A percentile compares a stretch with the other conserved stretches of the same genome.
These are phyloP conservation scores for Anolis apletophallus DNA, from an alignment of 2,797 vertebrate species.

Conservation along the genomic window DNA sequence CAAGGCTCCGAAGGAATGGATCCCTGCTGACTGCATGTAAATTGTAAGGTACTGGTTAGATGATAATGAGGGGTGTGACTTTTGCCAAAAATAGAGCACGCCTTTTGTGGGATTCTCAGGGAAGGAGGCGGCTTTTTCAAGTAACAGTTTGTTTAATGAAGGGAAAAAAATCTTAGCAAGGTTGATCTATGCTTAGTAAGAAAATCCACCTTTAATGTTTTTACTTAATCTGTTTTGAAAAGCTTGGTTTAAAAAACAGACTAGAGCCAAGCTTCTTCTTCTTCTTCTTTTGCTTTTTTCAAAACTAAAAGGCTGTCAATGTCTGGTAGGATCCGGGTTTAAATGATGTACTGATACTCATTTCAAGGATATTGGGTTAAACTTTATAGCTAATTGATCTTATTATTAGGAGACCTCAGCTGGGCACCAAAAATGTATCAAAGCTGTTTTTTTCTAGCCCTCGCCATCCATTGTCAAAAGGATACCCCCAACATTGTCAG, in stretches of 20 bases:
- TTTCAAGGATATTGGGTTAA: background rate
- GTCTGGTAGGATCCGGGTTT: background rate
- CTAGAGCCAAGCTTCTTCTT: background rate
- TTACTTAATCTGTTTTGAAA: background rate
- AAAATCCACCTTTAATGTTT: constrained; percentile 6
- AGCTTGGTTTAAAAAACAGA: background rate
- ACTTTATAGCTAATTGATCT: background rate
- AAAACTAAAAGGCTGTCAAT: background rate
- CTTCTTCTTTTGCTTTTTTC: background rate
- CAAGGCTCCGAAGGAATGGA: background rate
- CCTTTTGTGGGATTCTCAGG: background rate
- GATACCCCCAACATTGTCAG: background rate
- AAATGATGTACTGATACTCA: background rate
- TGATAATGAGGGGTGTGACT: background rate
- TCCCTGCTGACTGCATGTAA: constrained; percentile 3
- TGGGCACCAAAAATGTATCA: too few species aligned
- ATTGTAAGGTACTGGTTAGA: background rate
- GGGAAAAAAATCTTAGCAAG: background rate
- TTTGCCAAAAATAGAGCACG: background rate
- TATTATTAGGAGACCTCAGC: background rate
- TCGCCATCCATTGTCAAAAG: background rate
- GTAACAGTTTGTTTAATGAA: background rate
- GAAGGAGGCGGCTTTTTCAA: background rate
- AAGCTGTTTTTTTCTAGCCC: background rate
- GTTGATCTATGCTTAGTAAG: background rate